Conservation (phyloP, 2,797 vertebrate genomes). For the Glossophaga mutica region DNA sequence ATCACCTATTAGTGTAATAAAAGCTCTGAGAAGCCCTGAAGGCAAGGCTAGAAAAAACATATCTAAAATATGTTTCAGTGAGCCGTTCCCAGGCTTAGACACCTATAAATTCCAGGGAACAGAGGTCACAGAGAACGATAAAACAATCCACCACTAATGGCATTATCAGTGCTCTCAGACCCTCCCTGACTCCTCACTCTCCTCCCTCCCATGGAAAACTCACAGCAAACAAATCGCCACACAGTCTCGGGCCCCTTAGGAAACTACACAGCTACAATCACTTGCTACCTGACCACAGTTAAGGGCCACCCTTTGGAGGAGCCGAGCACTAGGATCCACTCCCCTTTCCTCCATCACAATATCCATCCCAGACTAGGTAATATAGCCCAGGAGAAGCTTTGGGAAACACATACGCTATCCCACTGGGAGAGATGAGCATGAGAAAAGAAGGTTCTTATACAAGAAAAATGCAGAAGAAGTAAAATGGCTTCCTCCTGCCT, state of each 20-base stretch:
- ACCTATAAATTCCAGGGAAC: neutral
- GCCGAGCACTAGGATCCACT: neutral
- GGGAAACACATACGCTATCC: neutral
- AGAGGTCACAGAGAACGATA: neutral
- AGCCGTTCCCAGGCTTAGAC: neutral
- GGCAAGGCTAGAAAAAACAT: neutral
- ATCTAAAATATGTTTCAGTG: neutral
- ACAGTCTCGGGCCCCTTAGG: neutral
- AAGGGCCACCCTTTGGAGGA: too few relatives aligned
- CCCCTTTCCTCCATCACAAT: neutral
- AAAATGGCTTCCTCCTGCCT: neutral
- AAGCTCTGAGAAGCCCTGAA: neutral
- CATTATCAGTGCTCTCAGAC: rapidly evolving
- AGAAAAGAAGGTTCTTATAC: neutral
- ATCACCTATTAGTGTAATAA: too few relatives aligned
- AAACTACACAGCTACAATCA: neutral
- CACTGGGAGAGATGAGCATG: neutral
- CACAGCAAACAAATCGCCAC: too few relatives aligned
- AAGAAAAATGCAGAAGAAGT: neutral
- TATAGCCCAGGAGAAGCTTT: neutral
- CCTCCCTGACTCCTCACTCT: neutral
- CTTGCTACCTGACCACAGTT: neutral
- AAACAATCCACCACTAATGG: neutral
- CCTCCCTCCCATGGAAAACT: neutral
- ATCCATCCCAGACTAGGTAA: neutral